These are phyloP conservation scores for Sesia apiformis DNA, from an alignment of 2,888 invertebrate genomes.

Conservation along the genomic window DNA sequence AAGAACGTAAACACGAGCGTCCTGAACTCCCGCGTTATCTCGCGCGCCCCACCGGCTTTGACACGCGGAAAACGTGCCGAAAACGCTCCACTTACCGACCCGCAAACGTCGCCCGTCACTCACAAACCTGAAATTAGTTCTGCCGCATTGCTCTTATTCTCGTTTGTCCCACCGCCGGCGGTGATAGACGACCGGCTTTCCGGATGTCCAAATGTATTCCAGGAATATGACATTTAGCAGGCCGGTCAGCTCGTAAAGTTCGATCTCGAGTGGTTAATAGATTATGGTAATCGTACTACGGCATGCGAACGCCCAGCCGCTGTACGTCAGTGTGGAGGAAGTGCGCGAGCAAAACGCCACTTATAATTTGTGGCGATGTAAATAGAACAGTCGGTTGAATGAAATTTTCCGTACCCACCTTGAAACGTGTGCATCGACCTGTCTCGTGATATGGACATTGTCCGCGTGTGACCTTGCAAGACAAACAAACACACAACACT, in stretches of 20 bases:
- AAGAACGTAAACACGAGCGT: constrained; percentile 53
- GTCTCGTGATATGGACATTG: constrained; percentile 45
- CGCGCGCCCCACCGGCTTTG: background rate
- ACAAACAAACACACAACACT: constrained; percentile 38
- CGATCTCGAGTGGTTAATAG: constrained; percentile 10
- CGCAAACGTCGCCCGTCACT: constrained; percentile 14
- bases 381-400: constrained; percentile 67
- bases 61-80: background rate
- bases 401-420: constrained; percentile 63
- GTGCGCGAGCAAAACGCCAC: constrained; percentile 41
- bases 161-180: constrained; percentile 18
- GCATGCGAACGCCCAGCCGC: constrained; percentile 43
- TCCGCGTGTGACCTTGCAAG: constrained; percentile 65
- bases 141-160: constrained; percentile 10
- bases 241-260: constrained; percentile 9
- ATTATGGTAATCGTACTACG: constrained; percentile 10
- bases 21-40: constrained; percentile 14
- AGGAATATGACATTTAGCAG: constrained; percentile 24
- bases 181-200: constrained; percentile 24
- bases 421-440: constrained; percentile 67
- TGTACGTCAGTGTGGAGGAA: constrained; percentile 52
- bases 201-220: constrained; percentile 46
- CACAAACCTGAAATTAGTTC: constrained; percentile 2
- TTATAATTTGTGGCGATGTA: constrained; percentile 56
- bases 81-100: constrained; percentile 9